Conservation (phyloP, 2,888 invertebrate species). For the Cantharis lateralis region DNA sequence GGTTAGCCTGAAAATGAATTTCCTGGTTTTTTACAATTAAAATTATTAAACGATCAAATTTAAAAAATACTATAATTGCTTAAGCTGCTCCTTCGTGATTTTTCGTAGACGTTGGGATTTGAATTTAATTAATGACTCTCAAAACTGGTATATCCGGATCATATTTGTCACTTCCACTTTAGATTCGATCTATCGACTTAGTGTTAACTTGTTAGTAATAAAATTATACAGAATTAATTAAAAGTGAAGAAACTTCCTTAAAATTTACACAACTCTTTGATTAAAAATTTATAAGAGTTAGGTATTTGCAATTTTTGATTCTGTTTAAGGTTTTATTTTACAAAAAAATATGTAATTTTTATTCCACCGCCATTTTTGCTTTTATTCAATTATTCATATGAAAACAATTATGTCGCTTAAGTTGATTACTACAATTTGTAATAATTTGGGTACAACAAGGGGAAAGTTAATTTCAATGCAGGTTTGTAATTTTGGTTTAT, state of each 20-base stretch:
- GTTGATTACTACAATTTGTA: slow-evolving; percentile 3
- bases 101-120: background rate
- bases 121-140: background rate
- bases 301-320: background rate
- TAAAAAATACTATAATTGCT: background rate
- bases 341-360: background rate
- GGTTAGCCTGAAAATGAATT: background rate
- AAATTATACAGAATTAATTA: background rate
- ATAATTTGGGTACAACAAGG: slow-evolving; percentile 2
- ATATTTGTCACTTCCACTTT: background rate
- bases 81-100: background rate
- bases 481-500: slow-evolving; percentile 1
- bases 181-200: background rate
- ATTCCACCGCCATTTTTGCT: background rate
- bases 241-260: background rate
- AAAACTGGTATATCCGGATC: background rate
- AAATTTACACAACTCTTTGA: background rate
- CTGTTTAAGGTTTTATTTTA: background rate
- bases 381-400: background rate
- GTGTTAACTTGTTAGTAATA: background rate
- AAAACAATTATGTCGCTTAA: background rate
- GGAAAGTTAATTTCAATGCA: background rate
- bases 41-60: background rate
- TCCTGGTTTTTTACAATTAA: background rate
- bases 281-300: background rate